phyloP scores from a whole-genome alignment of 2,113 vertebrate genomes.

The Lontra canadensis region DNA sequence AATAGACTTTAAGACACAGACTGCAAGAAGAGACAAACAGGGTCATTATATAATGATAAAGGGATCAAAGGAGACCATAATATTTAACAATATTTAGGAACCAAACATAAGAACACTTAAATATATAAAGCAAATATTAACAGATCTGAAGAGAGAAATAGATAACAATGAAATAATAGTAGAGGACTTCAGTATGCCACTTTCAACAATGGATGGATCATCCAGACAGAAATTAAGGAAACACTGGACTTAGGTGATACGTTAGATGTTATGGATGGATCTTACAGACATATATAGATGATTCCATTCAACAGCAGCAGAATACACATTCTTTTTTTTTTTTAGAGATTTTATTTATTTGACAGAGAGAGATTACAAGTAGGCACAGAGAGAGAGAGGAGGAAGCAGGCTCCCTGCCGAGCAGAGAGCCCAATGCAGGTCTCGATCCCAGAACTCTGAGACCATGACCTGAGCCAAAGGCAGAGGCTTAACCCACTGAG shows the following conservation, averaged over 20 bases:
- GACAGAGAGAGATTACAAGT: no score
- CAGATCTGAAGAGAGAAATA: not conserved
- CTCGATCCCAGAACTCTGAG: no score
- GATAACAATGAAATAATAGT: not conserved
- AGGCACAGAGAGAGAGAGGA: no score
- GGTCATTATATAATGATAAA: not conserved
- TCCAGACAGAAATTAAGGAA: not conserved
- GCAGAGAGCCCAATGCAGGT: no score
- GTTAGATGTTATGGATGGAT: not conserved
- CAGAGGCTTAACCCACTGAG: no score
- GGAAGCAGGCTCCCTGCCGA: no score
- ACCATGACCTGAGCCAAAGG: no score
- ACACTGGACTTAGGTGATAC: not conserved
- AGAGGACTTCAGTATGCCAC: not conserved
- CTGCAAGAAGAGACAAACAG: not conserved
- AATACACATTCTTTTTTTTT: not conserved
- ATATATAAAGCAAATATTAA: not conserved
- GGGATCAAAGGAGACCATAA: not conserved
- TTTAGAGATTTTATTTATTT: no score
- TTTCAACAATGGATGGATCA: not conserved
- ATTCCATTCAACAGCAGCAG: not conserved
- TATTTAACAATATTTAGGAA: not conserved
- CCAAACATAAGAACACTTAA: not conserved
- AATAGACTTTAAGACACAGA: not conserved
- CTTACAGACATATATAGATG: not conserved